Conservation (phyloP, 2,113 vertebrate genomes). For the Mellivora capensis region DNA sequence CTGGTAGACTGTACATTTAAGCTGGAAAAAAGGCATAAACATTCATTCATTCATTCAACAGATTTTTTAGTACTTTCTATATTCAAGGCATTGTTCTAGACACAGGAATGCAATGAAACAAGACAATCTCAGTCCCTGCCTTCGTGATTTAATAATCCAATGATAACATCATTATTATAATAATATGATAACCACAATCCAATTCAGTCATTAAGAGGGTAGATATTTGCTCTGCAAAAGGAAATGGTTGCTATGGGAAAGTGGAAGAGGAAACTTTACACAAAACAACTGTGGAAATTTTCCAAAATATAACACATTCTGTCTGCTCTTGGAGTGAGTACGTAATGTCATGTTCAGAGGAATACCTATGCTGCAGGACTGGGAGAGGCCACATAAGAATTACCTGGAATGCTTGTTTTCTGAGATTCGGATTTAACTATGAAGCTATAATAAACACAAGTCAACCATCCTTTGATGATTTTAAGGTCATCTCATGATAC, state of each 20-base stretch:
- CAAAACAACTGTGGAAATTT: background rate
- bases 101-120: background rate
- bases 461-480: background rate
- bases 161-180: background rate
- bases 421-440: background rate
- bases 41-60: background rate
- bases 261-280: background rate
- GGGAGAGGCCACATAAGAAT: background rate
- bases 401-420: background rate
- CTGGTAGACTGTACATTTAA: background rate
- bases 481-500: background rate
- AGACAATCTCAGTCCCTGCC: background rate
- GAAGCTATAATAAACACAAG: background rate
- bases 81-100: background rate
- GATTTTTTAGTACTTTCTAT: background rate
- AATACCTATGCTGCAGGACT: background rate
- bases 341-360: background rate
- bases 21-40: background rate
- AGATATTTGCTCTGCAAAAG: background rate
- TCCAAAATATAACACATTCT: background rate
- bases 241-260: background rate
- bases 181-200: background rate
- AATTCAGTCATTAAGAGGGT: background rate
- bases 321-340: background rate
- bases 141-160: background rate